A percentile compares a stretch with the other conserved stretches of the same genome.
Evolutionary conservation across 2,113 vertebrate genomes (phyloP).

Genomic region (Scolopax mira): DNA sequence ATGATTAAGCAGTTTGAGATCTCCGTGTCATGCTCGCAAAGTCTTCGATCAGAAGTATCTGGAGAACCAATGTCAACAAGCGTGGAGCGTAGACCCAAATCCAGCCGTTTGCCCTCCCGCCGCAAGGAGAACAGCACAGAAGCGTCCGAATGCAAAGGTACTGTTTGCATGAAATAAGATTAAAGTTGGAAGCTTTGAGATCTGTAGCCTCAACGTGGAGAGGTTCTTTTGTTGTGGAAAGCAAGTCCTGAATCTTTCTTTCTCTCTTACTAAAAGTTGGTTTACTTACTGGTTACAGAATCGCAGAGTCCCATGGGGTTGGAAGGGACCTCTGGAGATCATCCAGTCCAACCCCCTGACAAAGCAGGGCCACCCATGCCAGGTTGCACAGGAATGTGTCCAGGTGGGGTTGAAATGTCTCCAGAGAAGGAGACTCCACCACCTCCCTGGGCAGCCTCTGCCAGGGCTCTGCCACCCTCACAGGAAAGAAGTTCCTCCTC

Average conservation of each 20-base stretch:
- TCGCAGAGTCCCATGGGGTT: no score
- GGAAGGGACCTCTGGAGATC: no score
- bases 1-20: conserved; percentile 85
- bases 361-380: no score
- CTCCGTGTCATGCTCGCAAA: conserved; percentile 81
- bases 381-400: no score
- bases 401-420: no score
- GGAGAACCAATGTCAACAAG: conserved; percentile 48
- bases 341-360: no score
- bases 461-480: no score
- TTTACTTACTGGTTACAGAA: not conserved
- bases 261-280: not conserved
- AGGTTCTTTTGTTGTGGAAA: not conserved
- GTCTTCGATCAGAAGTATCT: conserved; percentile 60
- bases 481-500: no score
- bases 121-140: conserved; percentile 73
- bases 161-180: not conserved
- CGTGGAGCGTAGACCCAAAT: conserved; percentile 62
- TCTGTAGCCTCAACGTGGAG: not conserved
- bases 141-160: conserved; percentile 81
- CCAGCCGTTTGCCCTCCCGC: conserved; percentile 67
- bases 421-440: no score
- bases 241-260: not conserved
- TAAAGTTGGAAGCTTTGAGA: not conserved
- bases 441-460: no score